Evolutionary conservation across 2,888 invertebrate species (phyloP), one percentile per base, ranked within the genome.

Genomic region (Eilema griseolum): DNA sequence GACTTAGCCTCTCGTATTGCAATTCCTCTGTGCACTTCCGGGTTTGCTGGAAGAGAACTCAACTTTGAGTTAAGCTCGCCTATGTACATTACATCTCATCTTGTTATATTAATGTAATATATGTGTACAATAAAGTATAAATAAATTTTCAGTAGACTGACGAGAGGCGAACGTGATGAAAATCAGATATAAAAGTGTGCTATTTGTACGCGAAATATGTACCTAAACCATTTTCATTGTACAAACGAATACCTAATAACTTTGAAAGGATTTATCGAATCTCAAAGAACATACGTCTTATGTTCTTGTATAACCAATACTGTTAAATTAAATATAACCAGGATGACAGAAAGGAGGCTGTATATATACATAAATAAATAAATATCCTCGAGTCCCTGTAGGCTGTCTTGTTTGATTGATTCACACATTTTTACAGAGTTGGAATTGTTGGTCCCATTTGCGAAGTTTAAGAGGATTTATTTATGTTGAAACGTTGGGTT

Each of bases 361-460:
- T 63, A 28, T 63, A 20, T 26, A 26, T 26, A n/a, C n/a, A 28
- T 12, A 63, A 46, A n/a, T n/a, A n/a, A 62, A 28, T 46, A 63
- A 28, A 63, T 46, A 26, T 63, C n/a, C 46, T 8, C 46, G 20
- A 16, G 10, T 62, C 37, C 37, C 28, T 26, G 28, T 46, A 11
- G 46, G 16, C n/a, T 69, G 70, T 68, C 61, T 66, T 66, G 60
- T 68, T 66, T 66, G 72, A 77, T 73, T 75, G 65, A 78, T 78
- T 69, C 67, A 37, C 56, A 75, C 23, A 31, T 67, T 67, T 69
- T 70, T 73, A 46, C 20, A 69, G n/a, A n/a, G n/a, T 46, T 28
- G 26, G 57, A 52, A 64, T 59, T 46, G 62, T 71, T 33, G 64
- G 16, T 11, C 28, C 57, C 33, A 57, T 61, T 70, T 57, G 60